These are phyloP conservation scores for Tinea semifulvella DNA, from an alignment of 2,888 invertebrate genomes.

Conservation along the genomic window DNA sequence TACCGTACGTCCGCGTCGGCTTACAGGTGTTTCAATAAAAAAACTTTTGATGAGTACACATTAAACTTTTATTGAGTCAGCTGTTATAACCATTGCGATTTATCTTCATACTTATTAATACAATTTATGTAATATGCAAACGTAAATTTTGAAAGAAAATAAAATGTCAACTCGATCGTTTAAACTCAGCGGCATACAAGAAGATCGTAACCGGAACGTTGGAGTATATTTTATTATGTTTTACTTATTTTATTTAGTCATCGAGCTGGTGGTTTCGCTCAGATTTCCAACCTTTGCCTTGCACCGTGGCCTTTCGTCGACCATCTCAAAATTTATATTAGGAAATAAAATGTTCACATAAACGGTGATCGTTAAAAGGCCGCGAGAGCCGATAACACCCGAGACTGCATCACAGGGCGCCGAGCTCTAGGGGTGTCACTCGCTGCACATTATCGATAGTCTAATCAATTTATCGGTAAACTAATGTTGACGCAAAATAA, in stretches of 20 bases:
- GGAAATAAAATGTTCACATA: constrained; percentile 14
- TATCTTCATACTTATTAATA: too few relatives aligned
- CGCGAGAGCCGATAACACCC: constrained; percentile 1
- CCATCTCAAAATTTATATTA: constrained; percentile 13
- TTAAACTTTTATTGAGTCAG: too few relatives aligned
- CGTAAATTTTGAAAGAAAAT: too few relatives aligned
- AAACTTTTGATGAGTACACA: too few relatives aligned
- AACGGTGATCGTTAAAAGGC: constrained; percentile 12
- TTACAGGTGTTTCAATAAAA: background rate
- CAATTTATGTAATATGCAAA: too few relatives aligned
- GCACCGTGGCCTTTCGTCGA: constrained; percentile 11
- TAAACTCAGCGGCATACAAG: too few relatives aligned
- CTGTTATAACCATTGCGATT: too few relatives aligned
- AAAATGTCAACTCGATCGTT: too few relatives aligned
- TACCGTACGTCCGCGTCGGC: background rate
- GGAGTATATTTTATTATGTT: constrained; percentile 17
- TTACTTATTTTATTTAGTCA: constrained; percentile 19
- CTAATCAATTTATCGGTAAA: too few relatives aligned
- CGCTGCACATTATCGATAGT: constrained; percentile 1
- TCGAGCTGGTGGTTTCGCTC: background rate
- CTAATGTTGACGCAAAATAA: too few relatives aligned
- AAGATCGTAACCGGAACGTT: background rate
- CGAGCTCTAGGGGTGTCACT: background rate
- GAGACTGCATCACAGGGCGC: constrained; percentile 12
- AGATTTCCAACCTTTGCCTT: background rate